These are phyloP conservation scores for Dynastes tityus DNA, from an alignment of 2,888 invertebrate genomes.

Conservation along the genomic window DNA sequence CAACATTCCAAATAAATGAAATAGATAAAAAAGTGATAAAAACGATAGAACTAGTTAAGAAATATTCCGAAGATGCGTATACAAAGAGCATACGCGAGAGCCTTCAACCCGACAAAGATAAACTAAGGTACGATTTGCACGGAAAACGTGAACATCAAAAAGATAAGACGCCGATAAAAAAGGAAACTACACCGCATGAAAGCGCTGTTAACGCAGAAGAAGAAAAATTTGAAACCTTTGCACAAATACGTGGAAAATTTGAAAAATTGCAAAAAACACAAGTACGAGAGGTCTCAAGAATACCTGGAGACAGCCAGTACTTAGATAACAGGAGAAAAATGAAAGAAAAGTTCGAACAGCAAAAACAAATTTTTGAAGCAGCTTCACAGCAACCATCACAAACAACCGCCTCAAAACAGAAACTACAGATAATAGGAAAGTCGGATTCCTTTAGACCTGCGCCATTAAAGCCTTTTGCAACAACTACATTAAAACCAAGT, in stretches of 20 bases:
- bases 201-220: neutral
- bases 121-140: neutral
- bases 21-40: conserved; percentile 32
- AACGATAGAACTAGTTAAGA: conserved; percentile 24
- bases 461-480: neutral
- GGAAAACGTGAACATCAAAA: neutral
- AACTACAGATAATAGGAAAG: neutral
- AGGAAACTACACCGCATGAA: neutral
- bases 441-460: neutral
- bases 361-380: conserved; percentile 18
- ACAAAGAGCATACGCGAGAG: conserved; percentile 6
- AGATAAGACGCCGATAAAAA: neutral
- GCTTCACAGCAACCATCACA: neutral
- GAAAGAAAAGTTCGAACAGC: conserved; percentile 40
- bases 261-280: conserved; percentile 33
- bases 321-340: conserved; percentile 5
- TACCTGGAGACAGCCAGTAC: neutral
- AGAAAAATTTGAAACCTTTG: conserved; percentile 25
- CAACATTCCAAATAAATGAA: conserved; percentile 50
- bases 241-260: conserved; percentile 41
- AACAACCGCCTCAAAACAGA: neutral
- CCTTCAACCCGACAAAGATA: neutral
- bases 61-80: conserved; percentile 10
- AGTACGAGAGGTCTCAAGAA: neutral
- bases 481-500: neutral